Evolutionary conservation across 37 sponge, comb jelly and placozoan species (phyloP).

Genomic region (Chondrosia reniformis): DNA sequence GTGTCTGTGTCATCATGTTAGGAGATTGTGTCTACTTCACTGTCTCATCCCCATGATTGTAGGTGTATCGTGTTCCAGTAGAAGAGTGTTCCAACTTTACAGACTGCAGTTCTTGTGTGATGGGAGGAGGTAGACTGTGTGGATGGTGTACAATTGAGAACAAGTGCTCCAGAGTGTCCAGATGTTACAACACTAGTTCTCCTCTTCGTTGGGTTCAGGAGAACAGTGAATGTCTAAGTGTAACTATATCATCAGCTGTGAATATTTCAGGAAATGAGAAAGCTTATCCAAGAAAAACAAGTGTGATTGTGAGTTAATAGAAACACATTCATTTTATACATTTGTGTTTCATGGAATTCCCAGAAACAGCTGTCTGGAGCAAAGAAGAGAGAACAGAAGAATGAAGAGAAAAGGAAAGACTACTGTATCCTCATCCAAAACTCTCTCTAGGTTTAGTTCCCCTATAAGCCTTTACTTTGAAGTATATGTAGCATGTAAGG

Average conservation of each 20-base stretch:
- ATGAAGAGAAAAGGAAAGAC: too few species aligned
- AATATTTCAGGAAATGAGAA: constrained; percentile 6
- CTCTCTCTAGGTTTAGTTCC: too few species aligned
- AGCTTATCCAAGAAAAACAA: constrained; percentile 1
- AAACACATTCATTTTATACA: too few species aligned
- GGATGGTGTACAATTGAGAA: constrained; percentile 83
- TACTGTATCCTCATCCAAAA: too few species aligned
- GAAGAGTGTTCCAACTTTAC: constrained; percentile 55
- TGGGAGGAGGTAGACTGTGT: constrained; percentile 69
- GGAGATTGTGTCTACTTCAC: too few species aligned
- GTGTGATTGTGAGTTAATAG: background rate
- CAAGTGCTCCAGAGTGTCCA: constrained; percentile 33
- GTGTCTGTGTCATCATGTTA: background rate
- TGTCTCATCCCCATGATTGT: background rate
- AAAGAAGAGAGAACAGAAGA: too few species aligned
- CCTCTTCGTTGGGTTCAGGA: constrained; percentile 15
- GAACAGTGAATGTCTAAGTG: background rate
- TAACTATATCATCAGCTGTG: constrained; percentile 19
- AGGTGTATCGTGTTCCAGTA: constrained; percentile 63
- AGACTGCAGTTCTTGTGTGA: constrained; percentile 61
- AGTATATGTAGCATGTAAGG: too few species aligned
- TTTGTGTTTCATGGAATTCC: too few species aligned
- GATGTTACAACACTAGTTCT: constrained; percentile 22
- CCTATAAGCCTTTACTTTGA: too few species aligned
- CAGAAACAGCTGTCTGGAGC: too few species aligned